These are phyloP conservation scores for Laterallus jamaicensis DNA, from an alignment of 2,113 vertebrate genomes.

Conservation along the genomic window DNA sequence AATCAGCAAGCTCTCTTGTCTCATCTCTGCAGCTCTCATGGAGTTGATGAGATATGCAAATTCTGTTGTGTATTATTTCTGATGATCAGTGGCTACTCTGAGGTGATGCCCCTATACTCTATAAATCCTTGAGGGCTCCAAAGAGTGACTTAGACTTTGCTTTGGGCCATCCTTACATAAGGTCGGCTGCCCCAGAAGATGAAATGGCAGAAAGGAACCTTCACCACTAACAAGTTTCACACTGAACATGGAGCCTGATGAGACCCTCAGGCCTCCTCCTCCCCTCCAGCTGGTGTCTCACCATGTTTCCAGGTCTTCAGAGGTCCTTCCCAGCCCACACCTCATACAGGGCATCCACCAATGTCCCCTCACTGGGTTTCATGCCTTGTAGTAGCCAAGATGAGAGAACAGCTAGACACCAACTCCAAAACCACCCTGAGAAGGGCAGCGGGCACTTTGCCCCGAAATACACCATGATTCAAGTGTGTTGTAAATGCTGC, in stretches of 20 bases:
- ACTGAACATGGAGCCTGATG: neutral
- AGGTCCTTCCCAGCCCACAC: fast-evolving
- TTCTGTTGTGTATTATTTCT: neutral
- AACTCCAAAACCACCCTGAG: neutral
- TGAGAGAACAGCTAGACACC: neutral
- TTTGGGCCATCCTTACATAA: neutral
- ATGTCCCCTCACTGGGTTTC: neutral
- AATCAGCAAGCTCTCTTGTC: neutral
- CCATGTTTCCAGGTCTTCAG: neutral
- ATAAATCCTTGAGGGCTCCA: neutral
- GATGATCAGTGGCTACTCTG: neutral
- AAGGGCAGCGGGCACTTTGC: neutral
- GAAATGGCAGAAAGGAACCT: neutral
- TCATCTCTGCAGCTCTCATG: neutral
- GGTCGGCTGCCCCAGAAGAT: fast-evolving
- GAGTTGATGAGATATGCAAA: neutral
- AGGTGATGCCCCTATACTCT: neutral
- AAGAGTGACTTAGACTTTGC: neutral
- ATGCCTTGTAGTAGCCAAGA: neutral
- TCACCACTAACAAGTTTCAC: neutral
- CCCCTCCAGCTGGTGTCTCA: neutral
- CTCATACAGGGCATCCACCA: fast-evolving
- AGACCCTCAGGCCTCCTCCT: neutral
- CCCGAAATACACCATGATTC: neutral
- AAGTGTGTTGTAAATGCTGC: neutral